Evolutionary conservation across 2,797 vertebrate genomes (phyloP).

Genomic region (Sebastes kiyomatsui): DNA sequence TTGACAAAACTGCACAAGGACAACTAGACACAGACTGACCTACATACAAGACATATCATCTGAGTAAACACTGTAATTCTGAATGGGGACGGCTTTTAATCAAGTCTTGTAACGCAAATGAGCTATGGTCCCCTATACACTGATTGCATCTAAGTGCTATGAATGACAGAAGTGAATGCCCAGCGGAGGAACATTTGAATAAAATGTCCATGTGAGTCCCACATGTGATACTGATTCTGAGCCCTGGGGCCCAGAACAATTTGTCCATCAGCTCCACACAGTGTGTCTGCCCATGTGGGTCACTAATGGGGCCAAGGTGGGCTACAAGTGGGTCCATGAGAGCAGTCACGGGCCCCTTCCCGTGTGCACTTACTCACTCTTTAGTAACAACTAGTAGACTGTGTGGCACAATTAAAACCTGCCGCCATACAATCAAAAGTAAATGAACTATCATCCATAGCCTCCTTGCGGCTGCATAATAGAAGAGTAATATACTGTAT

Average conservation of each 20-base stretch:
- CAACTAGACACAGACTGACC: conserved; percentile 64
- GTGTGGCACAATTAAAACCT: not conserved
- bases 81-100: conserved; percentile 33
- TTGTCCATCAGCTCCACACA: conserved; percentile 27
- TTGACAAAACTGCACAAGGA: conserved; percentile 57
- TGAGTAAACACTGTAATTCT: conserved; percentile 30
- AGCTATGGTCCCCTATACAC: conserved; percentile 14
- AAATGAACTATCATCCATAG: not conserved
- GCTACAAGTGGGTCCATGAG: conserved; percentile 22
- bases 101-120: conserved; percentile 32
- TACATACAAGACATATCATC: conserved; percentile 58
- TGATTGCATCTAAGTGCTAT: conserved; percentile 37
- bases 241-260: conserved; percentile 15
- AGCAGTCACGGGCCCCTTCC: not conserved
- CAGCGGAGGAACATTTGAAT: conserved; percentile 21
- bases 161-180: conserved; percentile 35
- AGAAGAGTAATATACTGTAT: too few relatives aligned
- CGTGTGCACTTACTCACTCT: not conserved
- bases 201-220: conserved; percentile 20
- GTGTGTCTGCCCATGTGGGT: not conserved
- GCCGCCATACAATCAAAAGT: not conserved
- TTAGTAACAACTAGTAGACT: not conserved
- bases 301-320: conserved; percentile 25
- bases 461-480: too few relatives aligned
- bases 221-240: conserved; percentile 13